Conservation (phyloP, 2,113 vertebrate species). For the Protomyctophum bolini region DNA sequence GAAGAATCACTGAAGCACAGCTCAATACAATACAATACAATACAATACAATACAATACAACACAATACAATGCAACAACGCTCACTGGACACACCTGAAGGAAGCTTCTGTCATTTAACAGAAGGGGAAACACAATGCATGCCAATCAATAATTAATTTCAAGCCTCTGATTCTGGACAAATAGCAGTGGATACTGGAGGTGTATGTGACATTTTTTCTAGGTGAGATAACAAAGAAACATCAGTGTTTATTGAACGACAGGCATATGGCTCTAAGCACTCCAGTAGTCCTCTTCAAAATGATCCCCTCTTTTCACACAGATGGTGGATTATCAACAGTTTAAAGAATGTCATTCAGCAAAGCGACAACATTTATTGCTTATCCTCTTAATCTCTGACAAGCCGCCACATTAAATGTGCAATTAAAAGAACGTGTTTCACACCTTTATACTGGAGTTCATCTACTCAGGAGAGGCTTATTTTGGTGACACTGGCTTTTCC, state of each 20-base stretch:
- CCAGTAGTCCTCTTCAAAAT: slow-evolving; percentile 53
- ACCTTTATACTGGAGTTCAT: slow-evolving; percentile 69
- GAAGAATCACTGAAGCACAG: slow-evolving; percentile 60
- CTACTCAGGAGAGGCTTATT: slow-evolving; percentile 66
- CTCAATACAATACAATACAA: slow-evolving; percentile 66
- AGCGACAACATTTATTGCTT: slow-evolving; percentile 73
- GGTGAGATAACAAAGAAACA: slow-evolving; percentile 51
- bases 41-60: slow-evolving; percentile 63
- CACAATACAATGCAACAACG: slow-evolving; percentile 44
- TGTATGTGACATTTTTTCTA: slow-evolving; percentile 34
- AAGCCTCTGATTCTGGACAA: slow-evolving; percentile 49
- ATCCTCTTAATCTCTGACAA: slow-evolving; percentile 74
- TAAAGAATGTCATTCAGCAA: slow-evolving; percentile 71
- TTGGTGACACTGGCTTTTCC: slow-evolving; percentile 59
- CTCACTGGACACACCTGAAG: slow-evolving; percentile 61
- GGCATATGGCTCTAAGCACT: slow-evolving; percentile 49
- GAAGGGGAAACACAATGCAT: slow-evolving; percentile 54
- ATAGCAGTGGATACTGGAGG: slow-evolving; percentile 50
- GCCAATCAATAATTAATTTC: slow-evolving; percentile 72
- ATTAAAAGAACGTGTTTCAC: slow-evolving; percentile 70
- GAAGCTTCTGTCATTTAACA: slow-evolving; percentile 58
- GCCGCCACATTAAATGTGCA: slow-evolving; percentile 67
- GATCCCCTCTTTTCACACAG: slow-evolving; percentile 68
- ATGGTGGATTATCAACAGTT: slow-evolving; percentile 76
- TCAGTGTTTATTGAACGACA: slow-evolving; percentile 69